Base-by-base conservation (phyloP, 1,140 invertebrate species). In the Caenorhabditis inopinata region DNA sequence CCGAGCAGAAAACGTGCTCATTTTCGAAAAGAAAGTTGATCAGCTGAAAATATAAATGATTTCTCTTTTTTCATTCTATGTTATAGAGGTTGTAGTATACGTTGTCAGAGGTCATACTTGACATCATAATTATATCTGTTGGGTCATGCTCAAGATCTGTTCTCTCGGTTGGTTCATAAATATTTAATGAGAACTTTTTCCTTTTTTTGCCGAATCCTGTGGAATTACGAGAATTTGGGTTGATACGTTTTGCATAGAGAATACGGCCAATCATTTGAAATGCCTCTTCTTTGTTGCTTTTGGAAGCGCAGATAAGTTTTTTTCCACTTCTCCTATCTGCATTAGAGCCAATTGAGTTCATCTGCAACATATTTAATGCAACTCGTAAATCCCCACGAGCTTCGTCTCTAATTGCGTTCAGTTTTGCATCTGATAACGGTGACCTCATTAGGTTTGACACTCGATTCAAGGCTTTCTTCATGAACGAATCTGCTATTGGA, bases 311-410 rank as follows among this genome's bases (percentile, higher is more conserved):
- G 12, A 68, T 38, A 6, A 68, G 3, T 4, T 21, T 18, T 2
- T 42, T 68, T n/a, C 58, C 58, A 42, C 23, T 38, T 38, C n/a
- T 68, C 38, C 58, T 38, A 42, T 38, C 16, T 1, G 32, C 32
- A 68, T 68, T 14, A n/a, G n/a, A n/a, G 35, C 58, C 58, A 18
- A 42, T 25, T 1, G 58, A 68, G 23, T 68, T 68, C 58, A 68
- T 68, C n/a, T 68, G 58, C 11, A 68, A 12, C 58, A 68, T 68
- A 68, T 68, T 68, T 32, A 68, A 38, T 12, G 58, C 58, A 42
- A 27, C 21, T 18, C 58, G 29, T 18, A 68, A 68, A 68, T 68
- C 58, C 9, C 58, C 58, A 21, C 25, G 7, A 3, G 58, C 32
- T 11, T 38, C n/a, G 11, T 68, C 58, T 68, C n/a, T 18, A 21